Evolutionary conservation across 2,888 invertebrate genomes (phyloP).

Genomic region (Eutolmus rufibarbis): DNA sequence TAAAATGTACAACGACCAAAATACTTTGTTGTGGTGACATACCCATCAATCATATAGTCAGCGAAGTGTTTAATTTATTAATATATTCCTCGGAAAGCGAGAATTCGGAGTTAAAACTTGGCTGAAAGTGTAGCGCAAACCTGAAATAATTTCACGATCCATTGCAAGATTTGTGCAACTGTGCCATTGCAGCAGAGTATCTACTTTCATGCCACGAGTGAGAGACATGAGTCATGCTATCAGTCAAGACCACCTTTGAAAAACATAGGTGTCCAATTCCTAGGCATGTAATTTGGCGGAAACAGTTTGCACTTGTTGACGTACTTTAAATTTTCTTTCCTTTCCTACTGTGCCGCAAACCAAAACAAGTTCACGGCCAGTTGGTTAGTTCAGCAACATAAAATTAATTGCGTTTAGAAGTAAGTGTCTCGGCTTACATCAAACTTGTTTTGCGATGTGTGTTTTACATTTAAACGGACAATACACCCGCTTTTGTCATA

Average conservation of each 20-base stretch:
- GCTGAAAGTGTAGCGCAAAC: background rate
- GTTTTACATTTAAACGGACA: background rate
- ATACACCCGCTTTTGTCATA: background rate
- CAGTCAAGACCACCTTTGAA: background rate
- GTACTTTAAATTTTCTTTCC: background rate
- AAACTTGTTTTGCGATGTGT: background rate
- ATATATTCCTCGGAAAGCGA: background rate
- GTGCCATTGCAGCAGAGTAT: background rate
- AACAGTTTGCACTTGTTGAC: background rate
- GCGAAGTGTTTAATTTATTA: no score
- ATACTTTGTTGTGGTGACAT: no score
- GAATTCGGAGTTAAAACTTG: background rate
- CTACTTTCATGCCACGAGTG: background rate
- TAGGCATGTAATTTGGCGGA: background rate
- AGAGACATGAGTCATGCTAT: background rate
- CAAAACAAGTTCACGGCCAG: constrained; percentile 2
- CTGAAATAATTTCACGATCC: background rate
- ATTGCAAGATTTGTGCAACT: background rate
- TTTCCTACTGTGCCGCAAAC: background rate
- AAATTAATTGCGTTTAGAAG: background rate
- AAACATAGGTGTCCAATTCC: background rate
- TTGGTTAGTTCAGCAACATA: background rate
- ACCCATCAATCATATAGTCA: no score
- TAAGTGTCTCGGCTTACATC: background rate
- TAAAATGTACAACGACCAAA: no score